phyloP scores from a whole-genome alignment of 2,797 vertebrate genomes.

The Brachyrhaphis roseni region DNA sequence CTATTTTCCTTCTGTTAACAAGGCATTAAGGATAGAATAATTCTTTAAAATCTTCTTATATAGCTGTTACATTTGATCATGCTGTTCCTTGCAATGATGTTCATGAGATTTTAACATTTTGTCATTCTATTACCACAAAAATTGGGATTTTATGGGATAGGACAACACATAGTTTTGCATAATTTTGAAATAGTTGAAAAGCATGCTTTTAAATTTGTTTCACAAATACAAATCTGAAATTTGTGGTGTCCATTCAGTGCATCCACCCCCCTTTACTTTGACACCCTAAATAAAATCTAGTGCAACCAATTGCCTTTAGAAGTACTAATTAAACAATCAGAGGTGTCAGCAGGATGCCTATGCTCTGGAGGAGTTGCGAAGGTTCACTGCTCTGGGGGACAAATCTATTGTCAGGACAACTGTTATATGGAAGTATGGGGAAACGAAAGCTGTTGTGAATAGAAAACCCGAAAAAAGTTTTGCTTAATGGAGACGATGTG shows the following conservation, averaged over 20 bases:
- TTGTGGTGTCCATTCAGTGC: not conserved
- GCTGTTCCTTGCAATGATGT: not conserved
- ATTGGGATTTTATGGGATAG: not conserved
- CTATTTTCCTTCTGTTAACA: not conserved
- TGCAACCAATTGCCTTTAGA: too few species aligned
- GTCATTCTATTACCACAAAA: not conserved
- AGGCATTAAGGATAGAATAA: not conserved
- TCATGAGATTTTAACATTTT: not conserved
- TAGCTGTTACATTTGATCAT: not conserved
- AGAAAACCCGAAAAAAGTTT: not conserved
- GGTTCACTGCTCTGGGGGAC: not conserved
- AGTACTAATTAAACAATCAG: not conserved
- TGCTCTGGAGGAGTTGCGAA: not conserved
- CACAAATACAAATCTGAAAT: not conserved
- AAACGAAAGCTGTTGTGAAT: too few species aligned
- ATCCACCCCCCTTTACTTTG: not conserved
- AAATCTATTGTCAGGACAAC: not conserved
- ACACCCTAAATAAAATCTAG: too few species aligned
- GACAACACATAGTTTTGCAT: not conserved
- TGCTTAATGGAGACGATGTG: not conserved
- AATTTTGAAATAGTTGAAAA: not conserved
- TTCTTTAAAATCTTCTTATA: not conserved
- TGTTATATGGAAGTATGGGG: not conserved
- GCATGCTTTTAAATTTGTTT: not conserved
- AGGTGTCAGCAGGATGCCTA: not conserved